Base-by-base conservation (phyloP, 2,113 vertebrate genomes). In the Cyprinodon variegatus region DNA sequence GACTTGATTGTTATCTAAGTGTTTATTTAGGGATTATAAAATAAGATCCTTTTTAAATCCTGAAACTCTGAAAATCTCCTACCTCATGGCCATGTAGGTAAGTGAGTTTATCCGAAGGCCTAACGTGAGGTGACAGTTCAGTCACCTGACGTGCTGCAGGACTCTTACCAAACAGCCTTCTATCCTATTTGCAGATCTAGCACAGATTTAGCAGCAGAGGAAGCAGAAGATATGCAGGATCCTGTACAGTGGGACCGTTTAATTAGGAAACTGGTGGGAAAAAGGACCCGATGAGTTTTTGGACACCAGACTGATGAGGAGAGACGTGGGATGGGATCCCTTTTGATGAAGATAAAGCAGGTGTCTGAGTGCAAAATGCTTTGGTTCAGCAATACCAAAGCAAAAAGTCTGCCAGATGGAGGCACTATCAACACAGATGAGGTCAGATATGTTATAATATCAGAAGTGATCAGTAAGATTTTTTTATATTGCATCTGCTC, bases 281-380 rank as follows among this genome's bases (percentile, higher is more conserved):
- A 36, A 22, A 66, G 11, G 22, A 22, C 46, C 41, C 74, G 40
- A 5, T n/a, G 4, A 15, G 63, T 74, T 63, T 62, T 37, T 9
- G 57, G n/a, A 59, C 10, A 20, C 2, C 38, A 67, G 20, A 39
- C 70, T 64, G 70, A 80, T 72, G 78, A 83, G 37, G 69, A 73
- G 60, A 71, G 67, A 22, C 14, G 1, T 43, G 39, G 15, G 36
- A 91, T 86, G 85, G 83, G 53, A 61, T 77, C 89, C 7, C 8
- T 91, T 11, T 88, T 89, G 89, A 91, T 78, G 73, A 91, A 84
- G 87, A 72, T 91, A 72, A 72, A 78, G 29, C 79, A 79, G 65
- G 76, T 72, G 36, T 77, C 82, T 10, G 79, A 73, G 48, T 41
- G 43, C 71, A 88, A 67, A 78, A 84, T 77, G 78, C 38, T 59